Percentiles rank a stretch among this genome's conserved stretches.
These are phyloP conservation scores for Iphiclides podalirius DNA, from an alignment of 2,888 invertebrate genomes.

Conservation along the genomic window DNA sequence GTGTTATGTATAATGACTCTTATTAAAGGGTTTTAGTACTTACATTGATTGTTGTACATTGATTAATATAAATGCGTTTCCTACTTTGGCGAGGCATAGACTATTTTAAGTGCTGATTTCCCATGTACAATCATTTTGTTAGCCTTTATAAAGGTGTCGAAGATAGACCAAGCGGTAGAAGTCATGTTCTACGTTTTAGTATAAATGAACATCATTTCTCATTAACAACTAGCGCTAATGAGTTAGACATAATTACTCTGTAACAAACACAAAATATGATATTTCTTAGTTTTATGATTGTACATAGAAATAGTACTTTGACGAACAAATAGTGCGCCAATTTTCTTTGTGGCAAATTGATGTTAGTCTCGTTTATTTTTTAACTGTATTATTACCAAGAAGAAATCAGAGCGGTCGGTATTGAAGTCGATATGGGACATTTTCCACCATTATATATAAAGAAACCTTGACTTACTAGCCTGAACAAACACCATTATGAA, in stretches of 20 bases:
- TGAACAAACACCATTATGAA: constrained; percentile 14
- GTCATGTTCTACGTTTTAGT: too few species aligned
- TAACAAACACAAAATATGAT: too few species aligned
- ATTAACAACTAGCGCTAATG: too few species aligned
- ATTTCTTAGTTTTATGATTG: neutral
- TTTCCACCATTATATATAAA: constrained; percentile 22
- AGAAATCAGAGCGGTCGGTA: constrained; percentile 10
- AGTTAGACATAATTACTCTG: too few species aligned
- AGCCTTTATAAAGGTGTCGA: too few species aligned
- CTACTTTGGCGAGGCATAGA: too few species aligned
- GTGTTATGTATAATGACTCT: neutral
- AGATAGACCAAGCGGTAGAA: too few species aligned
- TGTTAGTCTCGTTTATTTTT: constrained; percentile 19
- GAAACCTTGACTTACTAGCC: constrained; percentile 23
- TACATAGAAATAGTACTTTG: neutral
- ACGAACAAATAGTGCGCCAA: constrained; percentile 8
- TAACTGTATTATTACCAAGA: constrained; percentile 27
- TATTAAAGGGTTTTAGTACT: neutral
- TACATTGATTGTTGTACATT: too few species aligned
- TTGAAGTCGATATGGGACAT: constrained; percentile 14
- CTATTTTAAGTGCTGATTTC: too few species aligned
- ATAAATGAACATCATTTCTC: too few species aligned
- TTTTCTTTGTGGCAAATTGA: constrained; percentile 5
- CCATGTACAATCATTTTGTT: too few species aligned
- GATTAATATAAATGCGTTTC: too few species aligned